phyloP scores from a whole-genome alignment of 37 sponge, comb jelly and placozoan species.

The Spongilla lacustris region DNA sequence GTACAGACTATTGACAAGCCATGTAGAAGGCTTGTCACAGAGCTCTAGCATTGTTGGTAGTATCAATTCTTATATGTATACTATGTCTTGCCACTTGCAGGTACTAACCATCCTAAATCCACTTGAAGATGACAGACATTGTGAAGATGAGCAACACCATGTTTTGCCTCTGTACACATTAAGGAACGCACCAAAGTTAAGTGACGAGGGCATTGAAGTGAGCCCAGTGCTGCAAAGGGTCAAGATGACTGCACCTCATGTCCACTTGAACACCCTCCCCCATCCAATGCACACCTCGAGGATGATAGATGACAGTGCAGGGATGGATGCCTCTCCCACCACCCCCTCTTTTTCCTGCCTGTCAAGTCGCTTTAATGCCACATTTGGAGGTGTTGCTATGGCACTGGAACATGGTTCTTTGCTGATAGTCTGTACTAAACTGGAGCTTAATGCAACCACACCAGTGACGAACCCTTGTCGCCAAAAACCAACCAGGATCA shows the following conservation, averaged over 20 bases:
- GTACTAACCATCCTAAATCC: conserved; percentile 73
- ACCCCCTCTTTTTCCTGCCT: background rate
- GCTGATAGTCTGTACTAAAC: conserved; percentile 87
- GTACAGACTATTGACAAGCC: too few species aligned
- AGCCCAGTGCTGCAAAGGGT: conserved; percentile 29
- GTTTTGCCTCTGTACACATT: conserved; percentile 85
- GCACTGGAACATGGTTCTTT: conserved; percentile 85
- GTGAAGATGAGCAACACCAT: conserved; percentile 73
- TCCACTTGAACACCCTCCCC: background rate
- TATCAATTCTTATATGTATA: too few species aligned
- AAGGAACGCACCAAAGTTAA: conserved; percentile 44
- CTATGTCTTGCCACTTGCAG: too few species aligned
- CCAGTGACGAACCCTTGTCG: conserved; percentile 79
- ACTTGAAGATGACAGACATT: conserved; percentile 35
- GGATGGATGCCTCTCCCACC: background rate
- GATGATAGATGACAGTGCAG: too few species aligned
- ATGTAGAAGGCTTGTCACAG: too few species aligned
- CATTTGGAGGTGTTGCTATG: conserved; percentile 83
- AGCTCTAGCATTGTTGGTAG: too few species aligned
- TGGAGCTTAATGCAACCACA: conserved; percentile 95
- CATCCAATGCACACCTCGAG: background rate
- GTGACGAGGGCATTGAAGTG: conserved; percentile 68
- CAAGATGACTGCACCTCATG: background rate
- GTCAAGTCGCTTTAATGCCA: conserved; percentile 35
- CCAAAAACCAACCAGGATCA: conserved; percentile 76